Conservation (phyloP, 2,113 vertebrate species). For the Poeciliopsis turrubarensis region DNA sequence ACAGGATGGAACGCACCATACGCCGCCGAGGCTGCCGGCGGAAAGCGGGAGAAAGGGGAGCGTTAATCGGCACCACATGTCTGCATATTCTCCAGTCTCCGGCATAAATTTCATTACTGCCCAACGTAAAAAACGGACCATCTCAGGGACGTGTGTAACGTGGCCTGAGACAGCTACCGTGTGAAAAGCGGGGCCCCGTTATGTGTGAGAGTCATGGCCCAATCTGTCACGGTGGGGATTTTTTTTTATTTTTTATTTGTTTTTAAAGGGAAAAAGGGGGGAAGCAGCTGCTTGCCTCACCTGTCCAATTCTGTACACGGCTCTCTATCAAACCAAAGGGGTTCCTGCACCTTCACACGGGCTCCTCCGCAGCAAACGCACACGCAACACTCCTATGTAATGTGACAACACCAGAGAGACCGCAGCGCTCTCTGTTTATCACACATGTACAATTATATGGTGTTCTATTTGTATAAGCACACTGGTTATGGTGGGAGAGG, state of each 20-base stretch:
- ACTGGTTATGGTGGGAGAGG: constrained; percentile 44
- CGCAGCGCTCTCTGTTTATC: constrained; percentile 57
- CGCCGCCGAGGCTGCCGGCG: constrained; percentile 24
- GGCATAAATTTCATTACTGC: constrained; percentile 74
- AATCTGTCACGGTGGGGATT: constrained; percentile 72
- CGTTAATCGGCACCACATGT: constrained; percentile 79
- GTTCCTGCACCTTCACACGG: constrained; percentile 43
- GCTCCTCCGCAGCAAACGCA: constrained; percentile 58
- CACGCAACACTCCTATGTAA: constrained; percentile 65
- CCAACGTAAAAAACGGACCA: constrained; percentile 59
- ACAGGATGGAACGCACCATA: constrained; percentile 57
- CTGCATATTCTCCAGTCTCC: constrained; percentile 64
- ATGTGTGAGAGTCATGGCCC: constrained; percentile 70
- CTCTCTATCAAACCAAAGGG: constrained; percentile 69
- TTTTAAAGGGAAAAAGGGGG: constrained; percentile 57
- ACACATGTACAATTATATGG: constrained; percentile 72
- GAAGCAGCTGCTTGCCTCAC: constrained; percentile 77
- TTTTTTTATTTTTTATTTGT: constrained; percentile 2
- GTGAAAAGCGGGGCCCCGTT: constrained; percentile 66
- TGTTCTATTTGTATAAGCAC: constrained; percentile 54
- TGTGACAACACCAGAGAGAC: constrained; percentile 66
- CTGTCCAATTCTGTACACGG: constrained; percentile 76
- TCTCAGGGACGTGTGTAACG: constrained; percentile 70
- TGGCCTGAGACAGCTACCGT: constrained; percentile 75
- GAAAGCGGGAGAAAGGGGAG: constrained; percentile 39